Conservation (phyloP, 2,888 invertebrate species). For the Lissocephala sabroskyi region DNA sequence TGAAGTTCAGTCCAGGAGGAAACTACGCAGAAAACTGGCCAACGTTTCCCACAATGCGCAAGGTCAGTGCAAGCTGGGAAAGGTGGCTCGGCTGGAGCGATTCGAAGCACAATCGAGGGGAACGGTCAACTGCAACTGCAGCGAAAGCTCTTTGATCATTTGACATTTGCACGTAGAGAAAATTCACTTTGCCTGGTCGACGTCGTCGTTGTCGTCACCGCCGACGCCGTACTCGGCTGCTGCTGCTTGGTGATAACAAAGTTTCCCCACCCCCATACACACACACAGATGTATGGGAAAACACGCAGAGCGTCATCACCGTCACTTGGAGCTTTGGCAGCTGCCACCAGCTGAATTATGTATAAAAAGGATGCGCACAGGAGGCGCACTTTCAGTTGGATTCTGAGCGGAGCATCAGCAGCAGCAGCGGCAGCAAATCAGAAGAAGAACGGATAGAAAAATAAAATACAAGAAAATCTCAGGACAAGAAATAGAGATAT, state of each 20-base stretch:
- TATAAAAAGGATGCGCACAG: slow-evolving; percentile 56
- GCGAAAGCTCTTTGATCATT: slow-evolving; percentile 49
- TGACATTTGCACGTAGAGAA: slow-evolving; percentile 27
- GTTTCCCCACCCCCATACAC: slow-evolving; percentile 9
- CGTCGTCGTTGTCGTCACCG: background rate
- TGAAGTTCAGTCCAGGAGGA: slow-evolving; percentile 50
- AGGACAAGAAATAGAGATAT: slow-evolving; percentile 22
- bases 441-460: background rate
- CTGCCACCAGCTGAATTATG: slow-evolving; percentile 14
- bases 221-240: slow-evolving; percentile 8
- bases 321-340: slow-evolving; percentile 24
- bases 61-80: slow-evolving; percentile 62
- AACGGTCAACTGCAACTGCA: slow-evolving; percentile 20
- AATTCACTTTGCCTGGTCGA: slow-evolving; percentile 6
- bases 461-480: too few species aligned
- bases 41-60: slow-evolving; percentile 54
- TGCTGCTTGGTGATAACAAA: slow-evolving; percentile 28
- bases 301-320: background rate
- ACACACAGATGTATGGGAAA: background rate
- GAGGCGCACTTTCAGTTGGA: slow-evolving; percentile 55
- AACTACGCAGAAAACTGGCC: slow-evolving; percentile 3
- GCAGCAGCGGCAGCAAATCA: slow-evolving; percentile 27
- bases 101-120: too few species aligned
- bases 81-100: too few species aligned
- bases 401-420: slow-evolving; percentile 56